A percentile compares a stretch with the other conserved stretches of the same genome.
Evolutionary conservation across 2,888 invertebrate species (phyloP).

Genomic region (Mesodorylaimus sp.): DNA sequence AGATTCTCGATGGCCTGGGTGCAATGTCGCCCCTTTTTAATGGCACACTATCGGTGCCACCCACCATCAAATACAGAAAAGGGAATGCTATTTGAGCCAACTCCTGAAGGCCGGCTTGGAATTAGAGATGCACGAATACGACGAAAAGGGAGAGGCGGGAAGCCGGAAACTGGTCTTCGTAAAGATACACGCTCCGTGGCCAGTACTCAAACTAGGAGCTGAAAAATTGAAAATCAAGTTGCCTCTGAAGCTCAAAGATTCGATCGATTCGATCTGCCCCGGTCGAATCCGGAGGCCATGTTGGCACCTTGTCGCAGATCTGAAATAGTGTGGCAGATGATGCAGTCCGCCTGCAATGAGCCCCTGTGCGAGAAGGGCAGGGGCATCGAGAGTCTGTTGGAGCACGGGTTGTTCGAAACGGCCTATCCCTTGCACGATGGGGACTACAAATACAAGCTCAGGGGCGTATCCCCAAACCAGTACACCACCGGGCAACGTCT

Average conservation of each 20-base stretch:
- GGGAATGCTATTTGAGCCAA: neutral
- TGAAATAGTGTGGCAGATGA: slow-evolving; percentile 7
- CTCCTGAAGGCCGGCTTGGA: neutral
- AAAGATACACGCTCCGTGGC: neutral
- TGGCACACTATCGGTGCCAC: too few relatives aligned
- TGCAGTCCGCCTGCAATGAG: slow-evolving; percentile 3
- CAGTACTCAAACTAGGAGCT: neutral
- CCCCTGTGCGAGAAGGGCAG: neutral
- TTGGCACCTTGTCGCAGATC: slow-evolving; percentile 5
- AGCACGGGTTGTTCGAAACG: slow-evolving; percentile 3
- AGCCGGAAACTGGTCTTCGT: neutral
- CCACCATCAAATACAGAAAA: too few relatives aligned
- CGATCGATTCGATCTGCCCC: too few relatives aligned
- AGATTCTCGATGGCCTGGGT: too few relatives aligned
- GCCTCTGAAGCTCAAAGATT: neutral
- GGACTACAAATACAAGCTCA: too few relatives aligned
- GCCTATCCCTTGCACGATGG: slow-evolving; percentile 9
- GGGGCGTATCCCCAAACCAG: too few relatives aligned
- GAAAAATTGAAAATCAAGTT: neutral
- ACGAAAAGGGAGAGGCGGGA: too few relatives aligned
- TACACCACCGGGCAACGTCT: neutral
- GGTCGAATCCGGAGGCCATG: neutral
- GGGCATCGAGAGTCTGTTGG: slow-evolving; percentile 5
- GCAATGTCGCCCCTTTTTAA: too few relatives aligned
- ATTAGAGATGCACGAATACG: neutral